A percentile compares a stretch with the other conserved stretches of the same genome.
These are phyloP conservation scores for Heteractis magnifica DNA, from an alignment of 92 coral and sea anemone genomes.

Conservation along the genomic window DNA sequence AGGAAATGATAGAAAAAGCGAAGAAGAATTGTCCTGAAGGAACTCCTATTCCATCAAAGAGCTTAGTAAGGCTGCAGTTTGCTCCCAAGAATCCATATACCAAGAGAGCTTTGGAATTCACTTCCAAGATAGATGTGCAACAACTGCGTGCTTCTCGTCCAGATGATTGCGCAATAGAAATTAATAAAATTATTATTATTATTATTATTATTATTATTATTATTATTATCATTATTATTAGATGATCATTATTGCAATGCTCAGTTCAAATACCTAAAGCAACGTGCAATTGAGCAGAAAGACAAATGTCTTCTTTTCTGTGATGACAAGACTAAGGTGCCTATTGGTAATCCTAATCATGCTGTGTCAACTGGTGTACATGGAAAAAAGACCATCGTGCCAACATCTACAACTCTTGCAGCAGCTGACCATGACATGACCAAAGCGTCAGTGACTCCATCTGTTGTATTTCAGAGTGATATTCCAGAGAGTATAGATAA, in stretches of 20 bases:
- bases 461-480: slow-evolving; percentile 29
- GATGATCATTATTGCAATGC: slow-evolving; percentile 49
- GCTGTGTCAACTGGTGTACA: slow-evolving; percentile 45
- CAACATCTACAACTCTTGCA: slow-evolving; percentile 27
- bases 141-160: slow-evolving; percentile 33
- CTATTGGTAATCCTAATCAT: slow-evolving; percentile 49
- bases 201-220: too few relatives aligned
- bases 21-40: slow-evolving; percentile 21
- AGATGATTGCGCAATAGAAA: too few relatives aligned
- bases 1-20: slow-evolving; percentile 23
- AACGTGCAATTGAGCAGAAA: slow-evolving; percentile 20
- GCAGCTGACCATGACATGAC: slow-evolving; percentile 54
- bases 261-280: slow-evolving; percentile 39
- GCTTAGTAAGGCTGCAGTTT: slow-evolving; percentile 45
- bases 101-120: slow-evolving; percentile 27
- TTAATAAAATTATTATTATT: too few relatives aligned
- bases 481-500: slow-evolving; percentile 36
- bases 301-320: slow-evolving; percentile 17
- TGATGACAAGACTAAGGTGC: slow-evolving; percentile 52
- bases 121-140: slow-evolving; percentile 24
- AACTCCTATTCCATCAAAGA: slow-evolving; percentile 33
- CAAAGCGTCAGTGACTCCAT: slow-evolving; percentile 27
- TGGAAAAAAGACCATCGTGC: slow-evolving; percentile 28
- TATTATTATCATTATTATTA: too few relatives aligned
- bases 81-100: slow-evolving; percentile 40